Evolutionary conservation across 1,140 invertebrate species (phyloP).

Genomic region (Pogonus chalceus): DNA sequence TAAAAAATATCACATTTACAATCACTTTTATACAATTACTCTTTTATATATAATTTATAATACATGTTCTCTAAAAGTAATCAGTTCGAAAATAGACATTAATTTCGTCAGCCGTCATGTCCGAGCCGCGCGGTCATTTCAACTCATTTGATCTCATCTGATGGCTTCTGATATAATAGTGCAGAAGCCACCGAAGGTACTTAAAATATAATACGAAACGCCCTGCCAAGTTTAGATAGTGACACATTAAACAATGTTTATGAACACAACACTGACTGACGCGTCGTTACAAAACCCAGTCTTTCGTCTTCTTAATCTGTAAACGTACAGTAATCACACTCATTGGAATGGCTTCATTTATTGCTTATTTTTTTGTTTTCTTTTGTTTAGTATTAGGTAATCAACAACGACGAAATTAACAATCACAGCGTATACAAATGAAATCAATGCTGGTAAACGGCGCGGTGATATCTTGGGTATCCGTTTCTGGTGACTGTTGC

Average conservation of each 20-base stretch:
- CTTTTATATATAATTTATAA: background rate
- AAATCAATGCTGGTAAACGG: conserved; percentile 26
- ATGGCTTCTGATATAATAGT: too few relatives aligned
- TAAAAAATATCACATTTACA: conserved; percentile 8
- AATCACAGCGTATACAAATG: background rate
- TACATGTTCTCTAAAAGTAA: background rate
- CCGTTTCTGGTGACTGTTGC: conserved; percentile 23
- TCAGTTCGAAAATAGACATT: conserved; percentile 1
- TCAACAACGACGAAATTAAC: background rate
- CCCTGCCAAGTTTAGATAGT: too few relatives aligned
- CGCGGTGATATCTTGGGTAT: conserved; percentile 23
- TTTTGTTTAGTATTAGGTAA: background rate
- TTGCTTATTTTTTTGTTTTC: conserved; percentile 19
- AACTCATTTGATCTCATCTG: background rate
- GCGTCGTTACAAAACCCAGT: background rate
- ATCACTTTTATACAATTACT: conserved; percentile 5
- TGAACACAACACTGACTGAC: background rate
- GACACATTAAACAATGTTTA: background rate
- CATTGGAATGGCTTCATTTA: conserved; percentile 33
- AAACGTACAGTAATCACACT: background rate
- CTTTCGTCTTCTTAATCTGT: background rate
- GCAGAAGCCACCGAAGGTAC: too few relatives aligned
- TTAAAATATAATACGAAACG: too few relatives aligned
- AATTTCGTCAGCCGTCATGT: conserved; percentile 1
- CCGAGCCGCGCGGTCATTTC: background rate